Conservation (phyloP, 1,140 invertebrate species). For the Rhizoglyphus robini region DNA sequence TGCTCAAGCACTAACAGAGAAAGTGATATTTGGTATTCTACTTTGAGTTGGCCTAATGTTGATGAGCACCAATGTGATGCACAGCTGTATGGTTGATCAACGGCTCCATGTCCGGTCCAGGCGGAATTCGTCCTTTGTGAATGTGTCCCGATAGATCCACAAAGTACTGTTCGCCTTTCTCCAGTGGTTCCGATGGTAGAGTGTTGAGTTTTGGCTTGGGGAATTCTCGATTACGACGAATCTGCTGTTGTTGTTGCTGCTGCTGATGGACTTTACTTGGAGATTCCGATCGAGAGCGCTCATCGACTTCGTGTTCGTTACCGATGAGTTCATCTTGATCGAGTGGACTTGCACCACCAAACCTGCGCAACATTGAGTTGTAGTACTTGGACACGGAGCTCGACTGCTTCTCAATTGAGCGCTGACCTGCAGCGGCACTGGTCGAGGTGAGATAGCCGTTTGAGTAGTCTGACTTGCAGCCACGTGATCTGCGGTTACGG, state of each 20-base stretch:
- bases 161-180: conserved; percentile 82
- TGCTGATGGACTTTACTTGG: not conserved
- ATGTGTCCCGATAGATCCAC: conserved; percentile 90
- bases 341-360: conserved; percentile 1
- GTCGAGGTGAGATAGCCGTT: not conserved
- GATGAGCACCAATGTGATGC: no score
- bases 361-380: not conserved
- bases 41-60: no score
- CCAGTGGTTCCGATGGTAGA: conserved; percentile 65
- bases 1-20: no score
- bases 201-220: conserved; percentile 68
- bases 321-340: not conserved
- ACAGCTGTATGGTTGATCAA: not conserved
- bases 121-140: conserved; percentile 65
- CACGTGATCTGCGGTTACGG: conserved; percentile 6
- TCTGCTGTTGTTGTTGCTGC: conserved; percentile 42
- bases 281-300: no score
- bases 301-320: not conserved
- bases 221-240: conserved; percentile 63
- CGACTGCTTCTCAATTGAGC: not conserved
- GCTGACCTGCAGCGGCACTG: not conserved
- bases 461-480: not conserved
- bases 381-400: conserved; percentile 1
- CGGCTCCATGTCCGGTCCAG: conserved; percentile 5
- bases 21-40: no score